Percentiles rank a stretch among this genome's conserved stretches.
phyloP scores from a whole-genome alignment of 2,888 invertebrate genomes.

The Eupsilia transversa region DNA sequence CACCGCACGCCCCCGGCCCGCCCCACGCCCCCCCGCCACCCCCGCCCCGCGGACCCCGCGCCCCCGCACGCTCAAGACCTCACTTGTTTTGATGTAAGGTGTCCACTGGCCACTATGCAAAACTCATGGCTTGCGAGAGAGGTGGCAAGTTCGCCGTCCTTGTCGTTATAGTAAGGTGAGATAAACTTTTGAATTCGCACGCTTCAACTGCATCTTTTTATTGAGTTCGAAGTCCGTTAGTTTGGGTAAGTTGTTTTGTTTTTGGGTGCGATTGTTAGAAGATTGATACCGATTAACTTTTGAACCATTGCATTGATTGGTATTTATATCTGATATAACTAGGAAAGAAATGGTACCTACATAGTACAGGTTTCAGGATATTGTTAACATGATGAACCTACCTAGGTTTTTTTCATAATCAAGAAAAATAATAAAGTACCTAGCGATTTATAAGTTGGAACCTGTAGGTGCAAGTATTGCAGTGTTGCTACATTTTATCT shows the following conservation, averaged over 20 bases:
- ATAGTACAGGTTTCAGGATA: background rate
- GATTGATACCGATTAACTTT: background rate
- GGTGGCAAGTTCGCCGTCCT: constrained; percentile 76
- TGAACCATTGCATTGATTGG: background rate
- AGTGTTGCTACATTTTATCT: background rate
- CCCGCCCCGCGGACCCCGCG: constrained; percentile 55
- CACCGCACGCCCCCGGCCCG: constrained; percentile 85
- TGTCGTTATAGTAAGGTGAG: constrained; percentile 72
- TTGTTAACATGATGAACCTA: background rate
- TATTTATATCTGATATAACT: constrained; percentile 1
- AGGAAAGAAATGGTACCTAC: background rate
- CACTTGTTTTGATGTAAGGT: constrained; percentile 90
- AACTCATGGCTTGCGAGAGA: constrained; percentile 77
- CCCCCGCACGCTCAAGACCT: constrained; percentile 75
- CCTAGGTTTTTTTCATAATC: background rate
- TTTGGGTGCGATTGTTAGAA: constrained; percentile 17
- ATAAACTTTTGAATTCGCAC: constrained; percentile 74
- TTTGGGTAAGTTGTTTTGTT: constrained; percentile 44
- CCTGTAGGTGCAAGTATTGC: background rate
- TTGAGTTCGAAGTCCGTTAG: constrained; percentile 53
- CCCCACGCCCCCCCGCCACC: constrained; percentile 75
- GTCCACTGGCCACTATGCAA: constrained; percentile 87
- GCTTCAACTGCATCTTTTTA: constrained; percentile 66
- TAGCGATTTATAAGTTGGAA: background rate
- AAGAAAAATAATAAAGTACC: background rate